A percentile compares a stretch with the other conserved stretches of the same genome.
These are phyloP conservation scores for Podarcis raffonei DNA, from an alignment of 2,113 vertebrate genomes.

Conservation along the genomic window DNA sequence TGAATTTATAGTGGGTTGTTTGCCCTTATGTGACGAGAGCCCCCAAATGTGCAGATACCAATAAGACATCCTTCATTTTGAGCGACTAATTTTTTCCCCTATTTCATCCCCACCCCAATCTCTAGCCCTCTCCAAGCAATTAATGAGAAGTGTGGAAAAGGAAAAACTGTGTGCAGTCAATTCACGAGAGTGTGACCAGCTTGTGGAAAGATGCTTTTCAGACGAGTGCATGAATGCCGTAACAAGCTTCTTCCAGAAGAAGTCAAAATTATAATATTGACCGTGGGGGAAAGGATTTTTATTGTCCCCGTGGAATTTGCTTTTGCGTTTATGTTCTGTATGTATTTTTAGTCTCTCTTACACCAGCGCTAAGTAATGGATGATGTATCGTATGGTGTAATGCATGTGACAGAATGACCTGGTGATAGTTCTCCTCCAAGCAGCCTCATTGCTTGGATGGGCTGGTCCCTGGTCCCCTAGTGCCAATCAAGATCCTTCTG, in stretches of 20 bases:
- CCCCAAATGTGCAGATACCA: not conserved
- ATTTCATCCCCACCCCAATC: constrained; percentile 66
- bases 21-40: not conserved
- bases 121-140: constrained; percentile 80
- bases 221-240: constrained; percentile 81
- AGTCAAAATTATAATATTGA: constrained; percentile 72
- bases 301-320: not conserved
- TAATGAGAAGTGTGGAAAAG: constrained; percentile 78
- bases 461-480: not conserved
- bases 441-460: not conserved
- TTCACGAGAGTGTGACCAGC: constrained; percentile 72
- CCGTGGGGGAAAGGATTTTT: fast-evolving
- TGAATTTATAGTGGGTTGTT: not conserved
- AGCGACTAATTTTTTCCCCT: not conserved
- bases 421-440: not conserved
- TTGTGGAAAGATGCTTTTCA: constrained; percentile 76
- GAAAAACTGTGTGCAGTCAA: constrained; percentile 77
- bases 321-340: not conserved
- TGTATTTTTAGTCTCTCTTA: not conserved
- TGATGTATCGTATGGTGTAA: not conserved
- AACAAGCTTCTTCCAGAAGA: constrained; percentile 80
- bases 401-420: not conserved
- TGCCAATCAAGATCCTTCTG: not conserved
- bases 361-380: not conserved
- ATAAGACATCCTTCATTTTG: not conserved